phyloP scores from a whole-genome alignment of 2,113 vertebrate genomes.

The Nymphicus hollandicus region DNA sequence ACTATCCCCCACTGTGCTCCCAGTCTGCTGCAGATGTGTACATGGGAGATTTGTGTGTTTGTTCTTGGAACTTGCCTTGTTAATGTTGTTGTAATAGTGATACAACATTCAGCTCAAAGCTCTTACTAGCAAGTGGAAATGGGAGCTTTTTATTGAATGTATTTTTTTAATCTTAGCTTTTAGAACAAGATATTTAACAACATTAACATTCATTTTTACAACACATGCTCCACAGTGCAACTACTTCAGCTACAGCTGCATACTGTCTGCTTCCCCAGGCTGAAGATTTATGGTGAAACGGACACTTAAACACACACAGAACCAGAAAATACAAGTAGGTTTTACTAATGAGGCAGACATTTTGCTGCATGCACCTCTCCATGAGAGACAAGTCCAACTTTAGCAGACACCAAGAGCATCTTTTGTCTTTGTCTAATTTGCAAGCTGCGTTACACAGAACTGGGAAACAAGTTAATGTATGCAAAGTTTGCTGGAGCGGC shows the following conservation, averaged over 20 bases:
- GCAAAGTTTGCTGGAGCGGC: background rate
- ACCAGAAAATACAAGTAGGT: background rate
- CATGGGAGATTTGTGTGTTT: background rate
- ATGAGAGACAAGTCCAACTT: background rate
- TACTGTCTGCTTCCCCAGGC: background rate
- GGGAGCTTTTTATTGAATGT: background rate
- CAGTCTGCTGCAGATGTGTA: background rate
- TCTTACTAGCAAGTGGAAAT: background rate
- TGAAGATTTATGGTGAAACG: background rate
- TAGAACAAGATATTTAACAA: slow-evolving; percentile 12
- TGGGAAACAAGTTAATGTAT: slow-evolving; percentile 6
- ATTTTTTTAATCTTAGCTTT: background rate
- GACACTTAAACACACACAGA: background rate
- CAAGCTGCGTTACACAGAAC: background rate
- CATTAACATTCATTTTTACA: background rate
- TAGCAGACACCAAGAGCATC: slow-evolving; percentile 1
- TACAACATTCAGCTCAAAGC: background rate
- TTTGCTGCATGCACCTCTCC: background rate
- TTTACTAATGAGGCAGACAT: background rate
- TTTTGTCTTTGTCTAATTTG: slow-evolving; percentile 29
- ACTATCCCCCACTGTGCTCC: background rate
- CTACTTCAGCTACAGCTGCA: background rate
- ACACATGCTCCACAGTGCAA: background rate
- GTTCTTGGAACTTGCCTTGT: background rate
- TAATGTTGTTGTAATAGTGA: background rate